Evolutionary conservation across 2,113 vertebrate species (phyloP), one percentile per base, ranked within the genome.

Genomic region (Rhinichthys klamathensis): DNA sequence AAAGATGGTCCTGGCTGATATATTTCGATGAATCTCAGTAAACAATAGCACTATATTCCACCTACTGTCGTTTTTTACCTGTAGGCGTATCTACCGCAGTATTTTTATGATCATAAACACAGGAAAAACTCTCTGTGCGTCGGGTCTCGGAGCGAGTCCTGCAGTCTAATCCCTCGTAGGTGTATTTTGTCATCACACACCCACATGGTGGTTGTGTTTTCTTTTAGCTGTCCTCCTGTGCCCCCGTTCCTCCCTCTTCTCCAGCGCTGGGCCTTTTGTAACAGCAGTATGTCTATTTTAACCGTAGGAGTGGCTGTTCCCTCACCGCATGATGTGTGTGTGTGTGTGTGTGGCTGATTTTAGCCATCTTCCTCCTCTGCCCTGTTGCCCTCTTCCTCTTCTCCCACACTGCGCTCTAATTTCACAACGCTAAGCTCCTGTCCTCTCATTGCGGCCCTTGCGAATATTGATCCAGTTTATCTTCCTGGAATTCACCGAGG

Each of bases 321-420:
- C 38, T 63, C 35, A 63, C 78, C 9, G 58, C 77, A 80, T 80
- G 77, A 46, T 49, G 5, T 74, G 11, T 49, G 18, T 78, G 30
- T 38, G 30, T 54, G 74, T 16, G 15, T 56, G 51, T 30, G 21
- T 18, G 30, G 61, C 61, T 65, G 67, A 10, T n/a, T 49, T 54
- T 49, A 27, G 41, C 83, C 6, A 16, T 54, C 16, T 54, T 54
- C 51, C 51, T 54, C 54, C 54, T 56, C 54, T 56, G 54, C 54
- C 58, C 32, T 58, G 46, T 35, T 77, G 72, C n/a, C 79, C 38
- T 54, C 11, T 27, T 74, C 6, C 13, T 73, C 49, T 63, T 16
- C 18, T 86, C 60, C 32, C 54, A 78, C 69, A 67, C 23, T 51
- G 87, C 44, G 65, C 84, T 80, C 58, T 67, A 75, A 85, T 82